Conservation (phyloP, 2,888 invertebrate genomes). For the Chrysina gloriosa region DNA sequence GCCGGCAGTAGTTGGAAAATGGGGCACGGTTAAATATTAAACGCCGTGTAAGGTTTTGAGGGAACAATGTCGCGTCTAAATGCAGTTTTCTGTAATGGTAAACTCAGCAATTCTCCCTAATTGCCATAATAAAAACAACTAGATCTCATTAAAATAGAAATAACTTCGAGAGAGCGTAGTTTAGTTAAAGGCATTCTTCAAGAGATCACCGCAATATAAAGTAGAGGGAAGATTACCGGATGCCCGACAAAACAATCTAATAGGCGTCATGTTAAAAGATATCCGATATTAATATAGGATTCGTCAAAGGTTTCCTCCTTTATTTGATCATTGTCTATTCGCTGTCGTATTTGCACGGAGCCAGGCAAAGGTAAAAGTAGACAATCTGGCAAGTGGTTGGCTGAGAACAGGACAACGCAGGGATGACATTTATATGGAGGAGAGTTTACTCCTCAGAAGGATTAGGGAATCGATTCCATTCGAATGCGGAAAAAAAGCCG, state of each 20-base stretch:
- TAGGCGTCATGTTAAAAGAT: too few relatives aligned
- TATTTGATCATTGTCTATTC: too few relatives aligned
- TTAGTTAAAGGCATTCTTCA: neutral
- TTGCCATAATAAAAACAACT: constrained; percentile 50
- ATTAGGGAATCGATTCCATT: constrained; percentile 62
- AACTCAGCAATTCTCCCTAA: constrained; percentile 42
- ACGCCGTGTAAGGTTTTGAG: neutral
- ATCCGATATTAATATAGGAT: too few relatives aligned
- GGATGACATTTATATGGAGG: constrained; percentile 40
- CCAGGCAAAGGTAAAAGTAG: constrained; percentile 48
- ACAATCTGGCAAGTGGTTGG: constrained; percentile 51
- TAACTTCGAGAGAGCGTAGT: constrained; percentile 31
- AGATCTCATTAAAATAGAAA: constrained; percentile 50
- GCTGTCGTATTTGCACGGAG: too few relatives aligned
- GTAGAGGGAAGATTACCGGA: neutral
- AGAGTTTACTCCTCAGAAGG: constrained; percentile 55
- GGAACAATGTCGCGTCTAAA: constrained; percentile 25
- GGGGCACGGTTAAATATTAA: constrained; percentile 27
- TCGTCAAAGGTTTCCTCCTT: too few relatives aligned
- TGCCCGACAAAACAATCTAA: too few relatives aligned
- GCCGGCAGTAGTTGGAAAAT: neutral
- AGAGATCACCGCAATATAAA: neutral
- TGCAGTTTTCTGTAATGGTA: constrained; percentile 31
- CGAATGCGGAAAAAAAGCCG: constrained; percentile 56
- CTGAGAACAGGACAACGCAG: constrained; percentile 45